Base-by-base conservation (phyloP, 2,888 invertebrate genomes). In the Noctua comes region DNA sequence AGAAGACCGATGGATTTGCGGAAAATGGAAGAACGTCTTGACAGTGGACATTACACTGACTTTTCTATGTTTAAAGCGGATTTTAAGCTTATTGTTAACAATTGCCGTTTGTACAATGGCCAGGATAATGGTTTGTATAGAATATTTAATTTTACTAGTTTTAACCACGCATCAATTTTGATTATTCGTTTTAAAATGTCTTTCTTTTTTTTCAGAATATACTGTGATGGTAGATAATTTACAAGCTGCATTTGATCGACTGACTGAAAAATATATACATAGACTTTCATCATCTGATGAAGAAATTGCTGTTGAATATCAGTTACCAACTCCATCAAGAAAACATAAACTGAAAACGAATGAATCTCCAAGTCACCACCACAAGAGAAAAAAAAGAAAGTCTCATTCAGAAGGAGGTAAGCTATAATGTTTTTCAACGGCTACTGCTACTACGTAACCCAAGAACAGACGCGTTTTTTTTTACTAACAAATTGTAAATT, bases 21-120 rank as follows among this genome's bases (percentile, higher is more conserved):
- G 80, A 98, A 98, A 91, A 99, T 99, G 98, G 99, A 99, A 93
- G 98, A 98, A 86, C 98, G 98, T 86, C 97, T 99, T 10, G 98
- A 99, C 91, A 97, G 97, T 88, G 98, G 98, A 46, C 97, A 98
- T 90, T 99, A 99, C 92, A 97, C 98, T 62, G 98, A 97, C 87
- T 98, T 98, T 90, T 97, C 97, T 73, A 98, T 98, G 96, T 99
- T 99, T 93, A 98, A 98, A 92, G 98, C 98, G 16, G 99, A 99
- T 95, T 99, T 99, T 94, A 98, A 98, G 91, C 97, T 99, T 77
- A 99, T 99, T 91, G 98, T 99, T 16, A 98, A 99, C 91, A 99
- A 99, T 93, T 99, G 99, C 93, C 97, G 98, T 73, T 97, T 98
- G 74, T 99, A 99, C 93, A 99, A 99, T 97, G 99, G 99, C 76